Evolutionary conservation across 2,888 invertebrate species (phyloP).

Genomic region (Stegana nigrithorax): DNA sequence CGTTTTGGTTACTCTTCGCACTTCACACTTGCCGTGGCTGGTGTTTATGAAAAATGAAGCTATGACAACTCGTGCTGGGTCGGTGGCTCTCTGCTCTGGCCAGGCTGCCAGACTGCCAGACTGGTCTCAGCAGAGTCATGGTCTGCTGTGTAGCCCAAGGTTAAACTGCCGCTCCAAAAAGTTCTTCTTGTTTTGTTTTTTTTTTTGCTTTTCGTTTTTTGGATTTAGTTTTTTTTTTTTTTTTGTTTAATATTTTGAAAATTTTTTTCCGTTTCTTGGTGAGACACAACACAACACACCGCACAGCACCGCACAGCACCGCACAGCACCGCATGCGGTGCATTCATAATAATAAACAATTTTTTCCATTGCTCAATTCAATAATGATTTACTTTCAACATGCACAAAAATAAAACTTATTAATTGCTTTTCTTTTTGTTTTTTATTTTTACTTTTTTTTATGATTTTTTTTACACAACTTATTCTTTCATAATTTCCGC

Average conservation of each 20-base stretch:
- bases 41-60: constrained; percentile 50
- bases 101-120: background rate
- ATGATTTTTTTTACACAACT: no score
- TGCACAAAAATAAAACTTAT: constrained; percentile 59
- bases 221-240: no score
- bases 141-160: background rate
- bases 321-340: background rate
- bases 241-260: no score
- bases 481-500: constrained; percentile 50
- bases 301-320: no score
- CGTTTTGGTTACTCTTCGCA: background rate
- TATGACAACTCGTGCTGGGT: constrained; percentile 59
- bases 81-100: background rate
- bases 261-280: no score
- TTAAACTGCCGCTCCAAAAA: constrained; percentile 38
- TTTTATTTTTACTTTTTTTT: background rate
- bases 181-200: constrained; percentile 43
- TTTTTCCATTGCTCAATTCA: constrained; percentile 26
- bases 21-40: background rate
- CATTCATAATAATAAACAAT: constrained; percentile 56
- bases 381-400: constrained; percentile 23
- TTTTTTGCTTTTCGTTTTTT: background rate
- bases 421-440: constrained; percentile 49
- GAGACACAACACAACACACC: no score
- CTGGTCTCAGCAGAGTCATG: background rate